phyloP scores from a whole-genome alignment of 2,797 vertebrate genomes.

The Australoheros facetus region DNA sequence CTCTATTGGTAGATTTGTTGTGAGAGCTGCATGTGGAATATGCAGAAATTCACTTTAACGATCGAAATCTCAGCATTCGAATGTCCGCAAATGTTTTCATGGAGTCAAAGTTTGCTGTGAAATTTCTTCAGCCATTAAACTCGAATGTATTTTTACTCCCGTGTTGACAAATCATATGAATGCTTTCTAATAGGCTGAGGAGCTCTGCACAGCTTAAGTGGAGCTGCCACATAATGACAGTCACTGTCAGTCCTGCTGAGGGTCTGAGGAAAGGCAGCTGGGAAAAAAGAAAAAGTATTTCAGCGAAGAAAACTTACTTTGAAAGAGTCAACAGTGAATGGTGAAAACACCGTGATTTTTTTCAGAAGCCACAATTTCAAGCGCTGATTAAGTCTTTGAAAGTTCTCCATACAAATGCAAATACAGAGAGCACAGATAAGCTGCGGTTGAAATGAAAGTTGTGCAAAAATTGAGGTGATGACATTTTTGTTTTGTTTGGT shows the following conservation, averaged over 20 bases:
- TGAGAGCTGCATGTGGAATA: background rate
- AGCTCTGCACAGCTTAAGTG: background rate
- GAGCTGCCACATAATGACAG: constrained; percentile 11
- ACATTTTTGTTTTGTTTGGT: constrained; percentile 29
- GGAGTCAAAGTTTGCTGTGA: background rate
- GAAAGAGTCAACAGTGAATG: background rate
- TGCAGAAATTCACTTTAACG: background rate
- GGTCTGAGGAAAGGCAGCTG: background rate
- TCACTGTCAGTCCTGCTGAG: background rate
- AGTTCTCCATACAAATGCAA: constrained; percentile 29
- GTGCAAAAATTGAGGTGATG: constrained; percentile 29
- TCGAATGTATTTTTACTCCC: constrained; percentile 5
- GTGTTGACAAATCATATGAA: constrained; percentile 19
- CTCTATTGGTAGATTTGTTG: background rate
- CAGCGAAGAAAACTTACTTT: background rate
- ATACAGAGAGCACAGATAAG: background rate
- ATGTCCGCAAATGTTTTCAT: background rate
- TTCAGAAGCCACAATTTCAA: background rate
- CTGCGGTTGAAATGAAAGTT: constrained; percentile 14
- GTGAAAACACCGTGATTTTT: background rate
- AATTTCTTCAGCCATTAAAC: background rate
- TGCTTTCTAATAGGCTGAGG: constrained; percentile 11
- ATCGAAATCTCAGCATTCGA: background rate
- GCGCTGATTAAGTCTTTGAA: constrained; percentile 18
- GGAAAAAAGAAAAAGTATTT: background rate